Percentiles rank a stretch among this genome's conserved stretches.
Conservation (phyloP, 2,113 vertebrate genomes). For the Mobula birostris region DNA sequence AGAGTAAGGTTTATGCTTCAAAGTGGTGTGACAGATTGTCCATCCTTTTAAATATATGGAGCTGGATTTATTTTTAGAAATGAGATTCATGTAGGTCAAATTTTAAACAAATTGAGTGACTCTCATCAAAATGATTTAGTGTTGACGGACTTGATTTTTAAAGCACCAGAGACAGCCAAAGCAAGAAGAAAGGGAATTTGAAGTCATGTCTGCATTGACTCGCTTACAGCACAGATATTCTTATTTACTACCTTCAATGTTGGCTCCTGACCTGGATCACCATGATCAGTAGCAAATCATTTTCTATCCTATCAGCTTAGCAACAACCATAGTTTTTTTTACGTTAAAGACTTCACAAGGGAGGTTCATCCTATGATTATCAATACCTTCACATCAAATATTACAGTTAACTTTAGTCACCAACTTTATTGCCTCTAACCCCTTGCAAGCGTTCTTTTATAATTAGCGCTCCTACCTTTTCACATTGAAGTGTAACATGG, state of each 20-base stretch:
- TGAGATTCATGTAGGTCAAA: conserved; percentile 2
- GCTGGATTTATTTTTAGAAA: conserved; percentile 6
- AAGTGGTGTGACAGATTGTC: not conserved
- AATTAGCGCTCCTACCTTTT: not conserved
- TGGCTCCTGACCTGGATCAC: not conserved
- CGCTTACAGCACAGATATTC: not conserved
- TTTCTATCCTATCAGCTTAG: not conserved
- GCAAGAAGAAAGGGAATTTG: not conserved
- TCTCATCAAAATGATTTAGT: not conserved
- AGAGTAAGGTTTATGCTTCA: not conserved
- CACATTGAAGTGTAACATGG: too few species aligned
- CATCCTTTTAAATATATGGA: not conserved
- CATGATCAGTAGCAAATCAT: not conserved
- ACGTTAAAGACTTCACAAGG: not conserved
- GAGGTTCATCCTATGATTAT: not conserved
- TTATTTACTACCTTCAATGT: not conserved
- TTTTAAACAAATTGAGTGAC: conserved; percentile 5
- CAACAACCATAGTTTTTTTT: not conserved
- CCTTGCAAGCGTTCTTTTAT: not conserved
- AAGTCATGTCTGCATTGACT: not conserved
- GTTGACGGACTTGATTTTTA: not conserved
- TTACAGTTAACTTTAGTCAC: not conserved
- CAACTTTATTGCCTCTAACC: not conserved
- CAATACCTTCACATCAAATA: not conserved
- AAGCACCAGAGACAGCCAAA: not conserved